Base-by-base conservation (phyloP, 1,140 invertebrate species). In the Harlomillsia oculata region DNA sequence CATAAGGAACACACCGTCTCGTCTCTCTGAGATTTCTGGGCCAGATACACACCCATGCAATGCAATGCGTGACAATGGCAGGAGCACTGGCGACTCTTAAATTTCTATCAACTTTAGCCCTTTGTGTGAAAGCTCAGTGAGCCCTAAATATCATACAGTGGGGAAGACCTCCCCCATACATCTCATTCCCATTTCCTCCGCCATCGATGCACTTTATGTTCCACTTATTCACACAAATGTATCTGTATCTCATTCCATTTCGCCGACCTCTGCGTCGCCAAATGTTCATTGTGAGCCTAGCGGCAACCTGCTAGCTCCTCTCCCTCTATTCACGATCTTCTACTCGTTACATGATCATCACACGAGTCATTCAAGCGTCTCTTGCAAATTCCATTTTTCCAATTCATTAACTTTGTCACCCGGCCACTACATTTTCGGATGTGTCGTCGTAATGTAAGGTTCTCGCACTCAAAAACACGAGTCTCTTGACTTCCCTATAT, bases 341-440 rank as follows among this genome's bases (percentile, higher is more conserved):
- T 39, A 8, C 45, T 54, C 52, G 45, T 60, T 59, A 59, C 29
- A 54, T 40, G 40, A 46, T 59, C 50, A 59, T 59, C 57, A 53
- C 37, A 51, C 26, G 13, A 54, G 11, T 45, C 57, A 46, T 56
- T 37, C 51, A 56, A 36, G 43, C 50, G 46, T 25, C 56, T 40
- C 30, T 52, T 48, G 49, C 50, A 60, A 60, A 60, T 60, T 53
- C 57, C 55, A 64, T 56, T 64, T 61, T 64, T 64, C 63, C 63
- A 61, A 61, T 64, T 64, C 63, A 64, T 64, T 64, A 64, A 60
- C 51, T 64, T 56, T 59, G 59, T 60, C 59, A 59, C 63, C 63
- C 59, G 45, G 54, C 57, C 50, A 52, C 55, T 40, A 45, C 26
- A 34, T 28, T 49, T 46, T 30, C n/a, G n/a, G n/a, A n/a, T n/a